These are phyloP conservation scores for Aix galericulata DNA, from an alignment of 2,113 vertebrate genomes.

Conservation along the genomic window DNA sequence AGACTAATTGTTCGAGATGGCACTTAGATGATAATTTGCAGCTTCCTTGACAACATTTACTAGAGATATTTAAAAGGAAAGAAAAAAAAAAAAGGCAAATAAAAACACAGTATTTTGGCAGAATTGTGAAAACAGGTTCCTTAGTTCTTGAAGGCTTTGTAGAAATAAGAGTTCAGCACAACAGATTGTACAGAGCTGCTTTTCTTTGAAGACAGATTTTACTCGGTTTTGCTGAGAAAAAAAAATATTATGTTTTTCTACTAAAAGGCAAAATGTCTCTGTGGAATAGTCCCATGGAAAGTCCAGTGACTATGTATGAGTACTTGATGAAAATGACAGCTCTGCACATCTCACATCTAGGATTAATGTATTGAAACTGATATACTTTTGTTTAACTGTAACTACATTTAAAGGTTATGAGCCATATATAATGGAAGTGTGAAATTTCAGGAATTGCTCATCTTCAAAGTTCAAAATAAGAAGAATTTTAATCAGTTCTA, in stretches of 20 bases:
- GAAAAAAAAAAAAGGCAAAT: neutral
- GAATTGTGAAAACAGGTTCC: neutral
- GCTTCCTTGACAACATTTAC: neutral
- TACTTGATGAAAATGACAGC: neutral
- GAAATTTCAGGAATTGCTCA: conserved; percentile 46
- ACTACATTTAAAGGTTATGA: conserved; percentile 46
- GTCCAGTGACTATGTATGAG: neutral
- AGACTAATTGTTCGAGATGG: neutral
- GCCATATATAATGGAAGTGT: conserved; percentile 20
- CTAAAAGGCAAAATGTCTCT: neutral
- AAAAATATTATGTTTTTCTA: neutral
- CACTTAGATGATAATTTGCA: neutral
- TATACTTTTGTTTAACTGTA: conserved; percentile 6
- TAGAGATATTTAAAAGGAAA: neutral
- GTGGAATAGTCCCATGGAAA: neutral
- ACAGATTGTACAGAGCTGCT: neutral
- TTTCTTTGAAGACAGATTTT: neutral
- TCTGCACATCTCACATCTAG: neutral
- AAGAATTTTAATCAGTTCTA: neutral
- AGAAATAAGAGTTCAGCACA: neutral
- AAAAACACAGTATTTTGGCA: neutral
- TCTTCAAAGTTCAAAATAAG: neutral
- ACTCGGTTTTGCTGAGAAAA: neutral
- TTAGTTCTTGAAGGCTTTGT: neutral
- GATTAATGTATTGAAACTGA: neutral